Conservation (phyloP, 2,797 vertebrate genomes). For the Galagoides demidoff region DNA sequence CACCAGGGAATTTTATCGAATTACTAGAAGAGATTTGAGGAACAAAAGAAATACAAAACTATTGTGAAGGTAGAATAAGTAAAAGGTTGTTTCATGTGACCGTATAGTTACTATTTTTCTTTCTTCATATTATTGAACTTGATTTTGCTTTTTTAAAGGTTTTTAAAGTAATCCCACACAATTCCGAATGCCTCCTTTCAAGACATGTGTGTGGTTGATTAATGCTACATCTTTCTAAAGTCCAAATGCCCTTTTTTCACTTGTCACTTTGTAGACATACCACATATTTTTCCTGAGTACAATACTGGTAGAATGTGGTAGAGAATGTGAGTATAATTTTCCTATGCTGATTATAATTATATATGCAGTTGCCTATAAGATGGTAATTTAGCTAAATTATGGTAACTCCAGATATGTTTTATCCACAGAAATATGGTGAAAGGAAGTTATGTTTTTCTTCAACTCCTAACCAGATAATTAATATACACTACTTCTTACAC, state of each 20-base stretch:
- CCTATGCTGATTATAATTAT: background rate
- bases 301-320: background rate
- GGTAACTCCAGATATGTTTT: background rate
- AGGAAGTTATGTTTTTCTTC: background rate
- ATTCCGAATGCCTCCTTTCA: background rate
- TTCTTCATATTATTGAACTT: background rate
- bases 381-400: background rate
- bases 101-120: background rate
- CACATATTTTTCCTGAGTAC: background rate
- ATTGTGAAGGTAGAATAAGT: background rate
- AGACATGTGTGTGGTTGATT: background rate
- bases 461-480: background rate
- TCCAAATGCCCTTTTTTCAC: background rate
- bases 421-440: background rate
- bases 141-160: background rate
- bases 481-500: background rate
- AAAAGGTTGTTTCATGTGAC: background rate
- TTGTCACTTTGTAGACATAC: background rate
- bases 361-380: background rate
- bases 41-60: background rate
- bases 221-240: background rate
- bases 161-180: background rate
- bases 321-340: background rate
- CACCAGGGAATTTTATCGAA: background rate
- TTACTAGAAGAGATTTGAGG: background rate